phyloP scores from a whole-genome alignment of 2,888 invertebrate species.

The Sinelater perroti region DNA sequence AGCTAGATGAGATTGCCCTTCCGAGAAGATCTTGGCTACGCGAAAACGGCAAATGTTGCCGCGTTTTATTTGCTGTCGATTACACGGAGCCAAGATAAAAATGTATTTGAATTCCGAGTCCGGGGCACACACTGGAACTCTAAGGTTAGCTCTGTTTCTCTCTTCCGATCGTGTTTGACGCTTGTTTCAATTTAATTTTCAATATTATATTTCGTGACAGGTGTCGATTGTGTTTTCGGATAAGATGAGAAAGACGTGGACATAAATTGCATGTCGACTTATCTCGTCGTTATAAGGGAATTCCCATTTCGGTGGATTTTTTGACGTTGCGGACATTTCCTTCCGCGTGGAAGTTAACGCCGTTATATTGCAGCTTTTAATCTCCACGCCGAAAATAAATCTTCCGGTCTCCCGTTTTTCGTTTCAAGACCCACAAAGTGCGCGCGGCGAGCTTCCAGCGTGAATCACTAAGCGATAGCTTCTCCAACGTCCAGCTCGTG shows the following conservation, averaged over 20 bases:
- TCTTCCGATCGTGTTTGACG: slow-evolving; percentile 28
- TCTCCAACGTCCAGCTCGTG: background rate
- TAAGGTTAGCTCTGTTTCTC: slow-evolving; percentile 10
- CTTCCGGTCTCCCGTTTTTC: background rate
- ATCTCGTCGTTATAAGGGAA: slow-evolving; percentile 10
- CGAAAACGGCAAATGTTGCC: slow-evolving; percentile 14
- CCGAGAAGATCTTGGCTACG: too few relatives aligned
- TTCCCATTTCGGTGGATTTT: slow-evolving; percentile 2
- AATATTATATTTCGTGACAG: slow-evolving; percentile 36
- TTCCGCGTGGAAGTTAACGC: background rate
- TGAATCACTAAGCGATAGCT: slow-evolving; percentile 2
- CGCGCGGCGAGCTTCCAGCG: too few relatives aligned
- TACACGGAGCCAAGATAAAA: slow-evolving; percentile 13
- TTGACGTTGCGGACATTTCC: background rate
- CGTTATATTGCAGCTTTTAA: too few relatives aligned
- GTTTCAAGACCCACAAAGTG: background rate
- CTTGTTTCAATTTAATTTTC: slow-evolving; percentile 32
- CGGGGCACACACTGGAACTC: slow-evolving; percentile 9
- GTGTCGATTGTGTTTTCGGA: slow-evolving; percentile 34
- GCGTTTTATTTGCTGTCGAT: slow-evolving; percentile 15
- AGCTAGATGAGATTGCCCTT: slow-evolving; percentile 2
- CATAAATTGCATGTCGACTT: slow-evolving; percentile 21
- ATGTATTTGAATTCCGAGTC: slow-evolving; percentile 15
- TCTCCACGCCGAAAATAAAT: too few relatives aligned
- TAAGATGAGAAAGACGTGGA: slow-evolving; percentile 23